These are phyloP conservation scores for Drosophila setifemur DNA, from an alignment of 1,140 invertebrate genomes.

Conservation along the genomic window DNA sequence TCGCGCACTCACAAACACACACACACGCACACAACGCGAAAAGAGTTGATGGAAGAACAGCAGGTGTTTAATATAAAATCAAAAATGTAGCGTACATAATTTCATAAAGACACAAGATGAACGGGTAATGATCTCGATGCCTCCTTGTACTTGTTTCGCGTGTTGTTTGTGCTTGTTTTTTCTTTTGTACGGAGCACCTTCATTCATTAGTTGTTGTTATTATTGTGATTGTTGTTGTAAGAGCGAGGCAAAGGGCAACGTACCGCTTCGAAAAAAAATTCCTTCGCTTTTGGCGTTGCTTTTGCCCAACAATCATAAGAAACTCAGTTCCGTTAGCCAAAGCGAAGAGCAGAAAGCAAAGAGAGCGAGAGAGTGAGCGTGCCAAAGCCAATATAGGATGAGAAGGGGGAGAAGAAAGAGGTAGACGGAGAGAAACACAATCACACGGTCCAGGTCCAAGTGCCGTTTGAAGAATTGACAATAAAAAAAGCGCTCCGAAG, in stretches of 20 bases:
- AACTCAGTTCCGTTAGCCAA: constrained; percentile 61
- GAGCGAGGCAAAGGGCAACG: constrained; percentile 65
- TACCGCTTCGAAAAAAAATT: constrained; percentile 51
- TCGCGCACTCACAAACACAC: constrained; percentile 13
- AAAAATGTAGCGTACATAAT: constrained; percentile 38
- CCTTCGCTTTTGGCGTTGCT: constrained; percentile 40
- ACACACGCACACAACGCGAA: not conserved
- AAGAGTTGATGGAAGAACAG: constrained; percentile 66
- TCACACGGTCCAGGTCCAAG: constrained; percentile 52
- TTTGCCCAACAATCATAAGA: constrained; percentile 55
- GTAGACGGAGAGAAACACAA: constrained; percentile 24
- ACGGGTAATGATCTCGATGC: constrained; percentile 40
- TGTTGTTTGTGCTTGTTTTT: constrained; percentile 25
- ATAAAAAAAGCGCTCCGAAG: constrained; percentile 53
- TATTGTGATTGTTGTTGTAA: constrained; percentile 46
- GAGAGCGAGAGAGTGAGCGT: constrained; percentile 15
- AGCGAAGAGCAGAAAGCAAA: constrained; percentile 17
- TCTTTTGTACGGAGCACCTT: constrained; percentile 12
- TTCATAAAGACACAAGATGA: constrained; percentile 25
- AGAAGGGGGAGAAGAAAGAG: constrained; percentile 9
- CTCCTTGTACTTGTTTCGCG: constrained; percentile 6
- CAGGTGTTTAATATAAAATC: constrained; percentile 71
- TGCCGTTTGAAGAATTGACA: constrained; percentile 71
- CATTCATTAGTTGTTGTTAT: constrained; percentile 58
- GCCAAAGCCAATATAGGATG: constrained; percentile 35